These are phyloP conservation scores for Ceryle rudis DNA, from an alignment of 2,797 vertebrate genomes.

Conservation along the genomic window DNA sequence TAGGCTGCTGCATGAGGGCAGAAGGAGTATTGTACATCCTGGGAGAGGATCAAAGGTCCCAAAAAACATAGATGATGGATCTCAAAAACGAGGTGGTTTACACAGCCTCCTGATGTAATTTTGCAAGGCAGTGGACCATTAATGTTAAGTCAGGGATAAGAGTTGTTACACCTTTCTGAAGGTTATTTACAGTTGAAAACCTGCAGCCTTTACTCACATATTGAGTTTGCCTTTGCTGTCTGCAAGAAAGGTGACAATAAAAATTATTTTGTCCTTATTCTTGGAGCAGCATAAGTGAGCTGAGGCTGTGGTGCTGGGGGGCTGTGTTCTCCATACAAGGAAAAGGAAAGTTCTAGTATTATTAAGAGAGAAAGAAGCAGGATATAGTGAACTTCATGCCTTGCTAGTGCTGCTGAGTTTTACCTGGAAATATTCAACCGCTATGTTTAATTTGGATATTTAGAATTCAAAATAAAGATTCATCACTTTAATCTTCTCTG, in stretches of 20 bases:
- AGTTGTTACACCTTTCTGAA: not conserved
- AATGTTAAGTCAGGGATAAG: not conserved
- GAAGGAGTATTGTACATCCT: not conserved
- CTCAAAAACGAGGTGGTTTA: not conserved
- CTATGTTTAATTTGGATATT: not conserved
- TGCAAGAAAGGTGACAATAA: not conserved
- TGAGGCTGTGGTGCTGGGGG: not conserved
- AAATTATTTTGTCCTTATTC: not conserved
- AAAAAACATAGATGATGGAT: not conserved
- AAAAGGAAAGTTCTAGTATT: not conserved
- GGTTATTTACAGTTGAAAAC: not conserved
- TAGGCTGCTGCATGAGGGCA: not conserved
- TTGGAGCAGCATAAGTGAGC: not conserved
- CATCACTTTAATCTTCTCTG: not conserved
- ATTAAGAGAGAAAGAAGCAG: not conserved
- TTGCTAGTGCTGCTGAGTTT: not conserved
- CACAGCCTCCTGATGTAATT: not conserved
- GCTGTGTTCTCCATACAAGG: not conserved
- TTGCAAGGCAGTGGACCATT: not conserved
- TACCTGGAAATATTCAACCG: not conserved
- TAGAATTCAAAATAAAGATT: not conserved
- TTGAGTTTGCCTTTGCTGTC: not conserved
- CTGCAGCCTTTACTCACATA: not conserved
- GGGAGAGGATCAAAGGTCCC: not conserved
- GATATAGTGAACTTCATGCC: not conserved